Base-by-base conservation (phyloP, 1,140 invertebrate species). In the Drosophila pallidifrons region DNA sequence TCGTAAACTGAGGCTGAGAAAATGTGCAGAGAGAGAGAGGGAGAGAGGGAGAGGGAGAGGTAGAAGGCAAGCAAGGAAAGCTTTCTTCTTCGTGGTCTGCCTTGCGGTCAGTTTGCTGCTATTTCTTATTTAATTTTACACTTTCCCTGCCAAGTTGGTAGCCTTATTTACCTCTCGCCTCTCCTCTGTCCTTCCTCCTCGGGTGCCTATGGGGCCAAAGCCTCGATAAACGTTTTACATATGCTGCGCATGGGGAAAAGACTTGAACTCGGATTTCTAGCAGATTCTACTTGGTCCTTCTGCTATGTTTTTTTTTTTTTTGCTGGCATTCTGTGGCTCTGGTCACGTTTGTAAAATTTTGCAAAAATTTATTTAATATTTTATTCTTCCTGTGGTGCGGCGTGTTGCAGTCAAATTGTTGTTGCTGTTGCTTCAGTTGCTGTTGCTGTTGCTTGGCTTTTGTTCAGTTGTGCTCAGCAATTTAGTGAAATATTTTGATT, bases 401-500 rank as follows among this genome's bases (percentile, higher is more conserved):
- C 60, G 51, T 43, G 54, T 76, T 76, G 68, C 58, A 72, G 69
- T 72, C 32, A 43, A 72, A 65, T 60, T 71, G 59, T 64, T 71
- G 45, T 13, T 64, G 58, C 28, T 59, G 54, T 10, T 43, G 30
- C 10, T 52, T 32, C 16, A 43, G 49, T 15, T 52, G 35, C 16
- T 54, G 49, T n/a, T 61, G 68, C 8, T 61, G 75, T 16, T 64
- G 52, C 61, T 72, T 57, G 51, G 58, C 70, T 79, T 65, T 74
- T 77, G 59, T 75, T 76, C 74, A 63, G 45, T 65, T 67, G 75
- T 59, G 65, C 65, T 70, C 77, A 75, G 77, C 85, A 89, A 88
- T 88, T 88, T 89, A 89, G 80, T 81, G 85, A 88, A 88, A 88
- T 88, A 88, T 88, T 87, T 88, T 88, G 83, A 88, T 88, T 88